Conservation (phyloP, 2,113 vertebrate species). For the Mesoclemmys tuberculata region DNA sequence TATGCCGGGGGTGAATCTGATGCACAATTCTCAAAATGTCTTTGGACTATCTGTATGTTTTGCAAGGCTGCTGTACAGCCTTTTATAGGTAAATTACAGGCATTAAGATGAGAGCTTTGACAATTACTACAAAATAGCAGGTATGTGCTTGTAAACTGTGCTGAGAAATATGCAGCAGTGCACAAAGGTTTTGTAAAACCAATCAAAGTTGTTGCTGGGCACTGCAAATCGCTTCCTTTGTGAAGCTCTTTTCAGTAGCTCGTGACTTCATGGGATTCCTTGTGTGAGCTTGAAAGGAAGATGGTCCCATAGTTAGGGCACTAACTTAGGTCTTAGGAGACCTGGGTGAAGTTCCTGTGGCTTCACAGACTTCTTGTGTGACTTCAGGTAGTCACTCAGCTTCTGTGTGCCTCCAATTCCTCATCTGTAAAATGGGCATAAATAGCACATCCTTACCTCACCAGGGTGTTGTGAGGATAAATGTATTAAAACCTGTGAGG, state of each 20-base stretch:
- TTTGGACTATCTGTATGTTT: not conserved
- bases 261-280: not conserved
- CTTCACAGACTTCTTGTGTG: not conserved
- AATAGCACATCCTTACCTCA: not conserved
- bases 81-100: not conserved
- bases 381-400: not conserved
- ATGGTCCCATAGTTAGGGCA: not conserved
- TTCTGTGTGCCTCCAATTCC: not conserved
- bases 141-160: not conserved
- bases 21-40: not conserved
- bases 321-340: not conserved
- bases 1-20: not conserved
- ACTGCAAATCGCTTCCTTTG: not conserved
- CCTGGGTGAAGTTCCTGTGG: not conserved
- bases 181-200: fast-evolving
- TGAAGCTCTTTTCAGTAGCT: not conserved
- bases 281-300: not conserved
- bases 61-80: not conserved
- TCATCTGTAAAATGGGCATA: not conserved
- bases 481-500: not conserved
- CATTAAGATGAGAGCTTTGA: not conserved
- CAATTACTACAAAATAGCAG: not conserved
- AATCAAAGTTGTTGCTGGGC: not conserved
- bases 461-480: not conserved
- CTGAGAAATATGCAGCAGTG: not conserved